A percentile compares a stretch with the other conserved stretches of the same genome.
phyloP scores from a whole-genome alignment of 1,140 invertebrate genomes.

The Andrena cerasifolii region DNA sequence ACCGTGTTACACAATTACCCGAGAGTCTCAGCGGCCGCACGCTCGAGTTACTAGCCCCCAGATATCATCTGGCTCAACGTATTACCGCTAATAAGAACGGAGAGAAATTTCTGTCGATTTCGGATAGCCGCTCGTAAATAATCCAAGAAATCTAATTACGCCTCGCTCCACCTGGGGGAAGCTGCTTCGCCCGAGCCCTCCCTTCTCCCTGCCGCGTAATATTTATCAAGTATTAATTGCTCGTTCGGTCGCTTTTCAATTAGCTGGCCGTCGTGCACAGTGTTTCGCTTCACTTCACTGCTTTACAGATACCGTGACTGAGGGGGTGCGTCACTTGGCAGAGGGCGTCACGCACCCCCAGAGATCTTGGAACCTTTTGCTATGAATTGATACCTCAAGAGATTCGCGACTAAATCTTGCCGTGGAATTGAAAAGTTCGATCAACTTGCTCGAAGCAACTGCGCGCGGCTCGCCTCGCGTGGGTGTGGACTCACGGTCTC shows the following conservation, averaged over 20 bases:
- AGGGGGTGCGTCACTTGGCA: too few species aligned
- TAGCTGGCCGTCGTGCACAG: not conserved
- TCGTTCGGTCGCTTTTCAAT: not conserved
- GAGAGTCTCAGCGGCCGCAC: conserved; percentile 38
- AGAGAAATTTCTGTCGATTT: conserved; percentile 37
- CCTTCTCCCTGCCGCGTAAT: not conserved
- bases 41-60: conserved; percentile 49
- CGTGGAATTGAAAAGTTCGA: too few species aligned
- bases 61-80: conserved; percentile 48
- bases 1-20: conserved; percentile 66
- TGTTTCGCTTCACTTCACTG: not conserved
- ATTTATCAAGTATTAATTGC: conserved; percentile 18
- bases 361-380: too few species aligned
- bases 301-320: not conserved
- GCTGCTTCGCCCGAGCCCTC: too few species aligned
- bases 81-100: conserved; percentile 61
- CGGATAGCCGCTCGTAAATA: conserved; percentile 16
- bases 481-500: not conserved
- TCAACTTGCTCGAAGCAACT: not conserved
- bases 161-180: not conserved
- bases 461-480: not conserved
- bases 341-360: too few species aligned
- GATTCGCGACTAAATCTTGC: too few species aligned
- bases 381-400: too few species aligned
- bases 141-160: conserved; percentile 34